Percentiles rank a stretch among this genome's conserved stretches.
These are phyloP conservation scores for Lytechinus pictus DNA, from an alignment of 35 echinoderm and acorn worm genomes.

Conservation along the genomic window DNA sequence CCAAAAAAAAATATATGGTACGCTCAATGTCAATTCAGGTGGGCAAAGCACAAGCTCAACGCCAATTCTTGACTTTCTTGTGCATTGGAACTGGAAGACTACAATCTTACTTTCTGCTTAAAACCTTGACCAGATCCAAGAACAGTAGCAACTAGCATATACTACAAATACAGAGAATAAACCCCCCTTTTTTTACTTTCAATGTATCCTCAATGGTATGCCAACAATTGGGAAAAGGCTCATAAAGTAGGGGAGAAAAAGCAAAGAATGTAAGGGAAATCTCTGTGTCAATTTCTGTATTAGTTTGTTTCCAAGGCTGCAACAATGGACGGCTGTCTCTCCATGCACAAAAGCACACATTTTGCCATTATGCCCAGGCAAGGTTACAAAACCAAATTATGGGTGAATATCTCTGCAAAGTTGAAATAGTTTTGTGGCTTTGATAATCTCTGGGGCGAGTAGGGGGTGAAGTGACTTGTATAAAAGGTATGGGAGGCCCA, in stretches of 20 bases:
- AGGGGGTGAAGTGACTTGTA: background rate
- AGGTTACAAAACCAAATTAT: conserved; percentile 10
- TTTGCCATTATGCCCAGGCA: background rate
- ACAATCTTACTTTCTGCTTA: background rate
- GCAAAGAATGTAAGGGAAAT: background rate
- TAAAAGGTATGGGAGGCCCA: background rate
- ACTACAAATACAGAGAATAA: background rate
- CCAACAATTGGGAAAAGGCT: background rate
- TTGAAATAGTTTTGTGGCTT: background rate
- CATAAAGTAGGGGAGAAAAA: background rate
- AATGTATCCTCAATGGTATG: background rate
- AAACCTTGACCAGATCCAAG: background rate
- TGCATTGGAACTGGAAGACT: too few species aligned
- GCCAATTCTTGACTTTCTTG: too few species aligned
- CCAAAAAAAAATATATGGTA: too few species aligned
- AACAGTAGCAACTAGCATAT: background rate
- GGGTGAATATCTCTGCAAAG: background rate
- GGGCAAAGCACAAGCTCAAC: too few species aligned
- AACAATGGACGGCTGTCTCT: background rate
- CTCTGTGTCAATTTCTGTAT: background rate
- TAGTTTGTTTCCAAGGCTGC: background rate
- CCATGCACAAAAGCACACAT: background rate
- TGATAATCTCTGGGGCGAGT: background rate
- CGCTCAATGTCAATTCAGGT: too few species aligned
- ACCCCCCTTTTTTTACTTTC: background rate